phyloP scores from a whole-genome alignment of 1,140 invertebrate species.

The Cotesia typhae region DNA sequence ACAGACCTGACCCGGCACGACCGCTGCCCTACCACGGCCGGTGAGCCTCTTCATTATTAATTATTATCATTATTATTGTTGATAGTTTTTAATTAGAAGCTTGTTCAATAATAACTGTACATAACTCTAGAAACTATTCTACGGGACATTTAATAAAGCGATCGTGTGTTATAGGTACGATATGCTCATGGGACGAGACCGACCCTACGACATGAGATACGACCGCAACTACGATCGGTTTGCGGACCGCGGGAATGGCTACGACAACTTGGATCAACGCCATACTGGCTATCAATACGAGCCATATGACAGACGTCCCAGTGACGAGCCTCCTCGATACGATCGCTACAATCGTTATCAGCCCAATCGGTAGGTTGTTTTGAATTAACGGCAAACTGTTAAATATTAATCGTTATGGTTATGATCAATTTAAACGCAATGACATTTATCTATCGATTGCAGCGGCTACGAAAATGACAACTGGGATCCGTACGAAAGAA shows the following conservation, averaged over 20 bases:
- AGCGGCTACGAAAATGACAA: constrained; percentile 47
- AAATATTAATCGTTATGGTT: no score
- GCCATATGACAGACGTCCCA: constrained; percentile 47
- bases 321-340: constrained; percentile 49
- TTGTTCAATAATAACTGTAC: not conserved
- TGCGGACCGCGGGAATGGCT: constrained; percentile 59
- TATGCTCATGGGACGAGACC: constrained; percentile 50
- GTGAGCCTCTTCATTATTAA: constrained; percentile 26
- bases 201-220: constrained; percentile 47
- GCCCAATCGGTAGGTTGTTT: constrained; percentile 15
- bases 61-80: not conserved
- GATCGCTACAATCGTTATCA: constrained; percentile 49
- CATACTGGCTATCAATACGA: constrained; percentile 49
- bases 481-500: constrained; percentile 52
- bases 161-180: constrained; percentile 54
- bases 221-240: constrained; percentile 53
- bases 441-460: constrained; percentile 13
- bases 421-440: not conserved
- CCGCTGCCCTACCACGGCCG: constrained; percentile 34
- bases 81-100: not conserved
- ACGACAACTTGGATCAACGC: constrained; percentile 55
- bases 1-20: constrained; percentile 46
- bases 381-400: not conserved
- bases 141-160: not conserved
- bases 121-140: not conserved